These are phyloP conservation scores for Podarcis raffonei DNA, from an alignment of 2,113 vertebrate genomes.

Conservation along the genomic window DNA sequence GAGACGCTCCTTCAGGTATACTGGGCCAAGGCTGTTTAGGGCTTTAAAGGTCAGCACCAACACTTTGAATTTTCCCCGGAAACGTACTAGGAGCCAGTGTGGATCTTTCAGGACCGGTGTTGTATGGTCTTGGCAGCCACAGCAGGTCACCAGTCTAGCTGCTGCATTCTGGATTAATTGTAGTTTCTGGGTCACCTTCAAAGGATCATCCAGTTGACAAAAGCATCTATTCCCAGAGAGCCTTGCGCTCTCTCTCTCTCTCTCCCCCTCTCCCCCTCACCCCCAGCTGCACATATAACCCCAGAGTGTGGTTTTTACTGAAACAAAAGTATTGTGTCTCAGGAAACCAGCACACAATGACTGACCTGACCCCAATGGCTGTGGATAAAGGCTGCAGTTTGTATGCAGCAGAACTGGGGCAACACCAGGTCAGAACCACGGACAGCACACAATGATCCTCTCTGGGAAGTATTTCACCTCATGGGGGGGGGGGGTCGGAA, in stretches of 20 bases:
- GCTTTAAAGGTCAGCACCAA: too few species aligned
- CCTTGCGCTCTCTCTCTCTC: too few species aligned
- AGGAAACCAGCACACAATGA: background rate
- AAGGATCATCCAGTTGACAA: background rate
- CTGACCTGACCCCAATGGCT: background rate
- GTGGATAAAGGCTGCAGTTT: background rate
- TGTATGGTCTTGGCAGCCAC: too few species aligned
- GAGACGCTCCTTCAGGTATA: too few species aligned
- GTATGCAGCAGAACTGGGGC: background rate
- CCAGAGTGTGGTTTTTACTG: background rate
- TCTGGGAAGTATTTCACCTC: background rate
- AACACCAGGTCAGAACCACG: background rate
- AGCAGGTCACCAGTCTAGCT: too few species aligned
- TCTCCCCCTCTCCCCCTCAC: too few species aligned
- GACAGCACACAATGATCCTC: background rate
- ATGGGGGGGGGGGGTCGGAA: background rate
- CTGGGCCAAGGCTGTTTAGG: too few species aligned
- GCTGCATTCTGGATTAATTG: too few species aligned
- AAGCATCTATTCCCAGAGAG: background rate
- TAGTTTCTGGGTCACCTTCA: too few species aligned
- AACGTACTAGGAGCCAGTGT: too few species aligned
- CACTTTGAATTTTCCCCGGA: too few species aligned
- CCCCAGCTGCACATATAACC: background rate
- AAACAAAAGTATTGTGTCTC: background rate
- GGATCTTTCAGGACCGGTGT: too few species aligned